Conservation (phyloP, 2,888 invertebrate genomes). For the Zelleria hepariella region DNA sequence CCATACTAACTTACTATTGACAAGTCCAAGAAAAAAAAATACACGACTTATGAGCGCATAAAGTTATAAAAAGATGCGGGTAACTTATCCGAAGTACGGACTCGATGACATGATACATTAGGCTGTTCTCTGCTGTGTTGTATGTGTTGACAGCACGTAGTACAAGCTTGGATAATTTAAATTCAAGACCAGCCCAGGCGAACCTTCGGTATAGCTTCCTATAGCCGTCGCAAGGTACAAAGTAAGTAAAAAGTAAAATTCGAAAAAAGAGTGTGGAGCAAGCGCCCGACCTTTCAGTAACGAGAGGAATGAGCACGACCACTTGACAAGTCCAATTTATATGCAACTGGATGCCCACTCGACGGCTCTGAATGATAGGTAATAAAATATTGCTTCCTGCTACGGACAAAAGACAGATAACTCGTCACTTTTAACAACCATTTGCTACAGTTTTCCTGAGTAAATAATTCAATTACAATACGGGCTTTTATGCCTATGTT, state of each 20-base stretch:
- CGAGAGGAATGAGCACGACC: slow-evolving; percentile 29
- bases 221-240: not conserved
- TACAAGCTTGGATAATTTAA: too few relatives aligned
- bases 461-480: not conserved
- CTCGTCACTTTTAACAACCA: not conserved
- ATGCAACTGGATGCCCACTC: slow-evolving; percentile 39
- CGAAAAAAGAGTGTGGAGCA: slow-evolving; percentile 15
- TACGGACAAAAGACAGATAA: not conserved
- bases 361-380: slow-evolving; percentile 32
- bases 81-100: too few relatives aligned
- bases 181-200: slow-evolving; percentile 17
- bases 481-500: too few relatives aligned
- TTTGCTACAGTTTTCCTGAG: not conserved
- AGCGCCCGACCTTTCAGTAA: slow-evolving; percentile 58
- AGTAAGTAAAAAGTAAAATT: not conserved
- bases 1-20: too few relatives aligned
- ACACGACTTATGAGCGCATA: too few relatives aligned
- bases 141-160: too few relatives aligned
- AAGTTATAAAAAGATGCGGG: too few relatives aligned
- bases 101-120: too few relatives aligned
- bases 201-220: not conserved
- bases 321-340: slow-evolving; percentile 58
- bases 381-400: slow-evolving; percentile 23
- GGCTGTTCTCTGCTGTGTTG: too few relatives aligned
- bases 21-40: too few relatives aligned